Base-by-base conservation (phyloP, 1,140 invertebrate genomes). In the Lutraria rhynchaena region DNA sequence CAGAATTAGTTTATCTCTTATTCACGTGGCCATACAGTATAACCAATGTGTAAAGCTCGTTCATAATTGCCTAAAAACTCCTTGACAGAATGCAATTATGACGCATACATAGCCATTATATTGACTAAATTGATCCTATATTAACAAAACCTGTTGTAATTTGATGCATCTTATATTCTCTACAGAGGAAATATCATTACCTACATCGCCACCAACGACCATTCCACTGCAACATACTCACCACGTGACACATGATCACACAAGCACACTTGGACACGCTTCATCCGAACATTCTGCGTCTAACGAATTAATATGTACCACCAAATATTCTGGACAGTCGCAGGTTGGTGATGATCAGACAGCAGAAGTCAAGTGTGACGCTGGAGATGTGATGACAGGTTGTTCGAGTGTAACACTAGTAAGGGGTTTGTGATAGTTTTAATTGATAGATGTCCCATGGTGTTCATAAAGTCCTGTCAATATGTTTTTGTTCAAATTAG, bases 341-440 rank as follows among this genome's bases (percentile, higher is more conserved):
- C 44, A 53, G 11, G 49, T 74, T 55, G 55, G 77, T 29, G 77
- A 81, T 33, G 77, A 81, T 41, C 44, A 81, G 37, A 22, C 22
- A 22, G 58, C 77, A 24, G 49, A 53, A 35, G 65, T 71, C 3
- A 33, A 19, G 27, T 81, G 77, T 31, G 15, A 19, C n/a, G 22
- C 35, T 9, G 77, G 65, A 0, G 77, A 81, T n/a, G 29, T 81
- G 13, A 58, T 81, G 65, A 81, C 77, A 22, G 53, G 53, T 11
- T 81, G 77, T 33, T 81, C 77, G 4, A 71, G 65, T 15, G 44
- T 55, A 35, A 81, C 77, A 9, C 35, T 44, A 33, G 77, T 81
- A 49, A 46, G 51, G 15, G n/a, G n/a, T n/a, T n/a, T n/a, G n/a
- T n/a, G n/a, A n/a, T n/a, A n/a, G n/a, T n/a, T n/a, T n/a, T n/a